Percentiles rank a stretch among this genome's conserved stretches.
These are phyloP conservation scores for Sternotherus odoratus DNA, from an alignment of 2,797 vertebrate species.

Conservation along the genomic window DNA sequence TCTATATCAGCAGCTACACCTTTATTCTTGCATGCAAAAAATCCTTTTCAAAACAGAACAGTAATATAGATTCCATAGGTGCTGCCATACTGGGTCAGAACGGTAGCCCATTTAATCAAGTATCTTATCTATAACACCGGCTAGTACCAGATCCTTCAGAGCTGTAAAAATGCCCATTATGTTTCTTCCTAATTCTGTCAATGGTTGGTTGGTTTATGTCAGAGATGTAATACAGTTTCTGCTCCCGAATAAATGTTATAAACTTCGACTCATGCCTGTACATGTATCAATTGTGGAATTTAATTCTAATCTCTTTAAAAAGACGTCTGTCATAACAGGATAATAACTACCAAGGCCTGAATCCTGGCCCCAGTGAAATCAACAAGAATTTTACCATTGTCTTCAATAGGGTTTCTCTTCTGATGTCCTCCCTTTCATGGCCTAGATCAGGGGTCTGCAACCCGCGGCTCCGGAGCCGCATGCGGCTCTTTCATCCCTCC, in stretches of 20 bases:
- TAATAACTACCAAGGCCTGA: not conserved
- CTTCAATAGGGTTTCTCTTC: not conserved
- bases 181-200: not conserved
- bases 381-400: not conserved
- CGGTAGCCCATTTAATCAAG: not conserved
- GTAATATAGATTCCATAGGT: not conserved
- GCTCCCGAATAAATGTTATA: not conserved
- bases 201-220: not conserved
- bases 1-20: slow-evolving; percentile 63
- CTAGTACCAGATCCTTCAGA: not conserved
- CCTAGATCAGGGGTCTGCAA: no score
- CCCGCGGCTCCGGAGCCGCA: no score
- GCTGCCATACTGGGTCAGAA: not conserved
- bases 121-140: not conserved
- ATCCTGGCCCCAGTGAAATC: not conserved
- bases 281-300: not conserved
- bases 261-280: not conserved
- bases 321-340: not conserved
- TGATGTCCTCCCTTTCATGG: not conserved
- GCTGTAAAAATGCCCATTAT: not conserved
- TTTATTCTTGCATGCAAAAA: slow-evolving; percentile 48
- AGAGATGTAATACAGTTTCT: not conserved
- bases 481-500: no score
- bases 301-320: not conserved
- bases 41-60: not conserved